Percentiles rank a stretch among this genome's conserved stretches.
phyloP scores from a whole-genome alignment of 2,888 invertebrate species.

The Hirtodrosophila trivittata region DNA sequence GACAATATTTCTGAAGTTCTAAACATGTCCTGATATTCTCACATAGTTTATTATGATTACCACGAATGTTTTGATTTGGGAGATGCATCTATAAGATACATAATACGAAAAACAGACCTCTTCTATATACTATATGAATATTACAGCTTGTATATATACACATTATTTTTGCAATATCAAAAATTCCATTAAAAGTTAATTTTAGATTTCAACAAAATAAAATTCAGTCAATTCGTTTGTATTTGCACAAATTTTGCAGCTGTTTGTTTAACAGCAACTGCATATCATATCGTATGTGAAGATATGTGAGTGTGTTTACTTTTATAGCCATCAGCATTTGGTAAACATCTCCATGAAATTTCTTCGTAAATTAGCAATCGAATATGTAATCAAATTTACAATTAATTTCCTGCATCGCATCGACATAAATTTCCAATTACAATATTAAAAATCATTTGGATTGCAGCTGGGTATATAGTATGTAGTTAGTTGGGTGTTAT shows the following conservation, averaged over 20 bases:
- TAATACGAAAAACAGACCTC: no score
- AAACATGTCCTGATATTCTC: no score
- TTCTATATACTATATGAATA: no score
- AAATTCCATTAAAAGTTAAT: no score
- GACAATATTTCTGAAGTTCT: no score
- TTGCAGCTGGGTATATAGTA: constrained; percentile 1
- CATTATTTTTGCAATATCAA: no score
- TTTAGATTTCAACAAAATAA: no score
- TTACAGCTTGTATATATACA: no score
- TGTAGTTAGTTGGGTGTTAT: neutral
- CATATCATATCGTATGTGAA: neutral
- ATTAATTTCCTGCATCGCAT: constrained; percentile 62
- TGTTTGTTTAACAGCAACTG: constrained; percentile 2
- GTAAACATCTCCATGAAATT: constrained; percentile 20
- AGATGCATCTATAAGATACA: no score
- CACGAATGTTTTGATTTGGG: no score
- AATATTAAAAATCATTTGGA: constrained; percentile 33
- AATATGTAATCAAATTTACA: constrained; percentile 58
- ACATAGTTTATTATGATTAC: no score
- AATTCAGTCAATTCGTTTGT: constrained; percentile 3
- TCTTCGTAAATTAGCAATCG: constrained; percentile 28
- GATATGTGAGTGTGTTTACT: constrained; percentile 3
- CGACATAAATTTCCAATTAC: constrained; percentile 39
- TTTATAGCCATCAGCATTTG: constrained; percentile 21
- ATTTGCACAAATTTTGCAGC: constrained; percentile 39